Conservation (phyloP, 2,888 invertebrate species). For the Phengaris alcon region DNA sequence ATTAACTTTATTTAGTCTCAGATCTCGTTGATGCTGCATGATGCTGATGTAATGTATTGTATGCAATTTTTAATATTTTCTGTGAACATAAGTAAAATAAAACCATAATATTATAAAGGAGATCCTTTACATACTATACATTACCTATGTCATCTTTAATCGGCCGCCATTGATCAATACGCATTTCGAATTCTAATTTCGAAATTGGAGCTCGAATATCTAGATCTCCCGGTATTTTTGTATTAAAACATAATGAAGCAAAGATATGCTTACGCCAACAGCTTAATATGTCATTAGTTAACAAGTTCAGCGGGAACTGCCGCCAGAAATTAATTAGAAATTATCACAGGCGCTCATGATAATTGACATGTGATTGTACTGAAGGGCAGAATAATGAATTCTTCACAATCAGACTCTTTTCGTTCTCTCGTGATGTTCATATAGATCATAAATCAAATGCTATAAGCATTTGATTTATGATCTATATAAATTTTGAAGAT, state of each 20-base stretch:
- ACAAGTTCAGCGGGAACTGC: not conserved
- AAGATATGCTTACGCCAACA: not conserved
- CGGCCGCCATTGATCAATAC: too few relatives aligned
- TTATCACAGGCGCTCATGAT: not conserved
- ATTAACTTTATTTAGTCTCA: not conserved
- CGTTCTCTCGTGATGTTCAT: not conserved
- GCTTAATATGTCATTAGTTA: not conserved
- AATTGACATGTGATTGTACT: not conserved
- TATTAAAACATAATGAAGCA: not conserved
- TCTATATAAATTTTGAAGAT: too few relatives aligned
- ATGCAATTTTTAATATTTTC: too few relatives aligned
- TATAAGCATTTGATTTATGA: conserved; percentile 1
- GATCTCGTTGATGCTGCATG: not conserved
- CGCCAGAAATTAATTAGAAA: not conserved
- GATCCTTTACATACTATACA: too few relatives aligned
- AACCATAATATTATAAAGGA: too few relatives aligned
- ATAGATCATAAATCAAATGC: not conserved
- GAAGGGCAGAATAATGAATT: conserved; percentile 4
- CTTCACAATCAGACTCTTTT: not conserved
- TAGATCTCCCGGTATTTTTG: not conserved
- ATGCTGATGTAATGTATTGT: too few relatives aligned
- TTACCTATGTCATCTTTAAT: too few relatives aligned
- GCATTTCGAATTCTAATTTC: not conserved
- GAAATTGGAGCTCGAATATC: not conserved
- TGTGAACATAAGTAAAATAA: too few relatives aligned